Evolutionary conservation across 1,140 invertebrate species (phyloP), one percentile per base, ranked within the genome.

Genomic region (Capitella teleta): DNA sequence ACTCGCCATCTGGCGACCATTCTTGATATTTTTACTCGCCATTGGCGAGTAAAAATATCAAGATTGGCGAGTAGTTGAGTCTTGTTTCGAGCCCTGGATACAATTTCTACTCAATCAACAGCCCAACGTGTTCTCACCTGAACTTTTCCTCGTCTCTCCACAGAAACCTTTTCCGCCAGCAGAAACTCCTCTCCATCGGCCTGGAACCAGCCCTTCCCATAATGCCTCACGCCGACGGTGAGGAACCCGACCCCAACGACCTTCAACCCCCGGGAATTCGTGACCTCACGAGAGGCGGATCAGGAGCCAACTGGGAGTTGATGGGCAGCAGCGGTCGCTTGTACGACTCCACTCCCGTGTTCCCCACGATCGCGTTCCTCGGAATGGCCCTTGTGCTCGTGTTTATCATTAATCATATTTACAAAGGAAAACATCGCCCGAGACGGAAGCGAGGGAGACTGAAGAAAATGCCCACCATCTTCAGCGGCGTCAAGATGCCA

Each of bases 161-260:
- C 61, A 82, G 80, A 45, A 82, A 83, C 66, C 72, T 84, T 42
- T 84, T 83, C 61, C 82, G 84, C 61, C 77, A 80, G 2, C 82
- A 84, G 59, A 83, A 82, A 63, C 58, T 84, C 21, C 62, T 84
- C 0, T 82, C 82, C 0, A 60, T 84, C 10, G 63, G 57, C 34
- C 47, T 73, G 28, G 68, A 72, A 32, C 54, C 58, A 28, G 54
- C 18, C 12, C 42, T 30, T 24, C 54, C 28, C 51, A 48, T 45
- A 28, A 24, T 36, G 21, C 21, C 23, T 6, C 49, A 44, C 14
- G 38, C 34, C 0, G 4, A 28, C 19, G 30, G 12, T 14, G 21
- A 54, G n/a, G 25, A 53, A 18, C 42, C 25, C n/a, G 21, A 19
- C 8, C n/a, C n/a, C n/a, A n/a, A n/a, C n/a, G n/a, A n/a, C n/a